Evolutionary conservation across 2,888 invertebrate species (phyloP), one percentile per base, ranked within the genome.

Genomic region (Homarus gammarus): DNA sequence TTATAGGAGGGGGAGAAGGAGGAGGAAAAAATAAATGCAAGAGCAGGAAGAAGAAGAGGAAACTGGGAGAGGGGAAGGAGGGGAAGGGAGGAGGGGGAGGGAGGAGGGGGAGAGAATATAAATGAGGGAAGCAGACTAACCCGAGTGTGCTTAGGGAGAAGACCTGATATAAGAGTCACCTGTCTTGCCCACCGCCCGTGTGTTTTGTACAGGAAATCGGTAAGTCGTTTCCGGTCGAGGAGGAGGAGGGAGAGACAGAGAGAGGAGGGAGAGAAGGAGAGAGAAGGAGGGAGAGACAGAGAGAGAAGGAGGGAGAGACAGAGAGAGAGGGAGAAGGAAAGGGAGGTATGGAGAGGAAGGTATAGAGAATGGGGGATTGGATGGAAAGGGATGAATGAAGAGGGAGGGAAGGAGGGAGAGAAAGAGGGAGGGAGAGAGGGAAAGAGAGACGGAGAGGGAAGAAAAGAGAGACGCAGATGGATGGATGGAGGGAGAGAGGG

Each of bases 271-370:
- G 68, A 18, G 68, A 68, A 72, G 27, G 64, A n/a, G 72, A 73
- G 73, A 36, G 36, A 73, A 38, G 36, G 73, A 72, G 56, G 49
- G 83, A 49, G 36, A 70, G 70, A 49, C 51, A 49, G 51, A 44
- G 33, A 51, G 73, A 27, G 49, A 70, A 33, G 49, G 72, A 33
- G 56, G 33, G 72, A 33, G 72, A 31, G 84, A 51, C 38, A 22
- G 3, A 38, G 40, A 64, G 64, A 36, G 40, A 38, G 15, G 27
- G 27, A 44, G 27, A 2, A 64, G 44, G 44, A 31, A 75, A n/a
- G 12, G 36, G 10, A 38, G 2, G n/a, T 15, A 5, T 2, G 40
- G 3, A 75, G 40, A 22, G 36, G 31, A 31, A 22, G 36, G 40
- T 15, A 31, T 8, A 31, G 36, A 36, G 31, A 31, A 72, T 8